Conservation (phyloP, 2,113 vertebrate genomes). For the Psettodes erumei region DNA sequence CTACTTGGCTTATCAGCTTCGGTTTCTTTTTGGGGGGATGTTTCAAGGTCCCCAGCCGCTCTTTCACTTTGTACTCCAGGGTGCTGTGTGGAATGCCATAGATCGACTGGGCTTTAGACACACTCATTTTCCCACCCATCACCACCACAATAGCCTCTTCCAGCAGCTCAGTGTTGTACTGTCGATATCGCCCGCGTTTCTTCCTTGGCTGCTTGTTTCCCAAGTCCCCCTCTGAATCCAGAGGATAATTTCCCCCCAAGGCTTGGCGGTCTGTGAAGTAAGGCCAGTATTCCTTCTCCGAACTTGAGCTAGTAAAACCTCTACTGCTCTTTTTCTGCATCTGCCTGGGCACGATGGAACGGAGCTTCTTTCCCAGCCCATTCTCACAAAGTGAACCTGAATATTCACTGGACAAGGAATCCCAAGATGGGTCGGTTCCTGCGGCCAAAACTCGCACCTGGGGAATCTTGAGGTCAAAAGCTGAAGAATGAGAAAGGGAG, state of each 20-base stretch:
- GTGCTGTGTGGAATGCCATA: constrained; percentile 99
- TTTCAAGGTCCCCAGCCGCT: constrained; percentile 98
- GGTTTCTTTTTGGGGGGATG: constrained; percentile 99
- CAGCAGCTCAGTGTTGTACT: constrained; percentile 98
- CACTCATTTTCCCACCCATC: constrained; percentile 99
- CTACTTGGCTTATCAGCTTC: constrained; percentile 91
- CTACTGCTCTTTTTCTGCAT: constrained; percentile 84
- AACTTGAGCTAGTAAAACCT: constrained; percentile 84
- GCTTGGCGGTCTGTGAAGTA: constrained; percentile 90
- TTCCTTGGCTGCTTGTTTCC: constrained; percentile 96
- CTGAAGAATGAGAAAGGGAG: constrained; percentile 84
- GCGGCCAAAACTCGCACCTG: constrained; percentile 89
- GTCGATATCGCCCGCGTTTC: constrained; percentile 97
- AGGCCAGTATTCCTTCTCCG: constrained; percentile 94
- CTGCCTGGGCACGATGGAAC: constrained; percentile 93
- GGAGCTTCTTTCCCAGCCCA: constrained; percentile 92
- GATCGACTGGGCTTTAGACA: constrained; percentile 98
- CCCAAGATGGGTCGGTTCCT: constrained; percentile 93
- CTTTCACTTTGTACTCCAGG: constrained; percentile 99
- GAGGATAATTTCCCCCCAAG: constrained; percentile 88
- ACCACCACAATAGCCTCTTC: constrained; percentile 98
- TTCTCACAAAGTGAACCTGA: constrained; percentile 92
- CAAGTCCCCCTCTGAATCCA: constrained; percentile 93
- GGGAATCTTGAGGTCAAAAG: constrained; percentile 98
- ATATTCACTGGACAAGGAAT: constrained; percentile 89